Evolutionary conservation across 2,888 invertebrate species (phyloP).

Genomic region (Chymomyza procnemis): DNA sequence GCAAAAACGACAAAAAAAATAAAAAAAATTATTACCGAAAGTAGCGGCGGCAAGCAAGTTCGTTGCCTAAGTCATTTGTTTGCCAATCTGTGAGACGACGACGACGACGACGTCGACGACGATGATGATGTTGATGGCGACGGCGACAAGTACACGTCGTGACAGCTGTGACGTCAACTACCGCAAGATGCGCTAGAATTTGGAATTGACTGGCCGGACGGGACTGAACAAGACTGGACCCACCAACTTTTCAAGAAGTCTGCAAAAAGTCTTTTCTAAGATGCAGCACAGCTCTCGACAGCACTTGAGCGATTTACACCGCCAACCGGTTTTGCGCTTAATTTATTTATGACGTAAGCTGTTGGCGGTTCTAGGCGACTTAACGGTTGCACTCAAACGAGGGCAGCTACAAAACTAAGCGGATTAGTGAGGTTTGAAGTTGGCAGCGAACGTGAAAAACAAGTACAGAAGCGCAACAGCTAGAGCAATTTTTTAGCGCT

Average conservation of each 20-base stretch:
- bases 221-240: too few relatives aligned
- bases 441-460: too few relatives aligned
- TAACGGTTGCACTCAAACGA: not conserved
- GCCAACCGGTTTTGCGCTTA: not conserved
- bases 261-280: not conserved
- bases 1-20: not conserved
- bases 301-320: not conserved
- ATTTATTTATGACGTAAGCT: not conserved
- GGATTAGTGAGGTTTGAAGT: too few relatives aligned
- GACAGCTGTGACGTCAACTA: constrained; percentile 58
- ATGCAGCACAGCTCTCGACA: not conserved
- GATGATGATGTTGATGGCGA: too few relatives aligned
- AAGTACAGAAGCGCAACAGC: too few relatives aligned
- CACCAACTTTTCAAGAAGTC: not conserved
- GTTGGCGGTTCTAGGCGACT: not conserved
- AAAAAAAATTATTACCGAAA: constrained; percentile 11
- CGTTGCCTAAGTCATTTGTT: constrained; percentile 56
- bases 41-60: constrained; percentile 30
- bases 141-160: too few relatives aligned
- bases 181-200: constrained; percentile 67
- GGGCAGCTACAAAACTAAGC: too few relatives aligned
- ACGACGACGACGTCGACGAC: too few relatives aligned
- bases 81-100: constrained; percentile 3
- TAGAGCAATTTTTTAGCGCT: too few relatives aligned
- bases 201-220: not conserved